Base-by-base conservation (phyloP, 2,888 invertebrate species). In the Strigamia transsilvanica region DNA sequence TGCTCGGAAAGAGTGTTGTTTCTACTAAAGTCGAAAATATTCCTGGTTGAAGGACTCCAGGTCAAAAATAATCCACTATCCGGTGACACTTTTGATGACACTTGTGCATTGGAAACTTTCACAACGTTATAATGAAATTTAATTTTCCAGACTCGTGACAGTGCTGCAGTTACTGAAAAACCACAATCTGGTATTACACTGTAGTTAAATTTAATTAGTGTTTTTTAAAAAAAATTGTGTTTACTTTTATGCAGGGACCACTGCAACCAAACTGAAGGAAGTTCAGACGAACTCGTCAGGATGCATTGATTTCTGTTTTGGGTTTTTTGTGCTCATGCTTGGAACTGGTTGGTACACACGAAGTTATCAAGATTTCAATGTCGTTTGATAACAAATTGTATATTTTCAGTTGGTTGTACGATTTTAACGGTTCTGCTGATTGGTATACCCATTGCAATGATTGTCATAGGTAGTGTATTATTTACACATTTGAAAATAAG, bases 391-490 rank as follows among this genome's bases (percentile, higher is more conserved):
- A 18, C 4, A 21, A 4, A 5, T 61, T 61, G 2, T 10, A 61
- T 18, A 18, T 21, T 61, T 61, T 61, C n/a, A 61, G 61, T 61
- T 61, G 61, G 61, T 9, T 61, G 61, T 61, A 23, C 61, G 9
- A 23, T 61, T 61, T 5, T 61, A 18, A 5, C 23, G n/a, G 23
- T 15, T 61, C 18, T 61, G 6, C 18, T 23, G 3, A 61, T 61
- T 61, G 61, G 61, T 21, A 18, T 61, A 18, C 23, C 61, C 21
- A 10, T 61, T 18, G 61, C 61, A 61, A 61, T 23, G 23, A 23
- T 61, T 15, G 61, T 61, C n/a, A 61, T 61, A 18, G 61, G 61
- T 61, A 21, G 5, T 56, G 18, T 56, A 21, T 61, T 4, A 21
- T 61, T 61, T 61, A 10, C n/a, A 61, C n/a, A 3, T 61, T 61